Percentiles rank a stretch among this genome's conserved stretches.
Evolutionary conservation across 2,888 invertebrate species (phyloP).

Genomic region (Synergus laeviventris): DNA sequence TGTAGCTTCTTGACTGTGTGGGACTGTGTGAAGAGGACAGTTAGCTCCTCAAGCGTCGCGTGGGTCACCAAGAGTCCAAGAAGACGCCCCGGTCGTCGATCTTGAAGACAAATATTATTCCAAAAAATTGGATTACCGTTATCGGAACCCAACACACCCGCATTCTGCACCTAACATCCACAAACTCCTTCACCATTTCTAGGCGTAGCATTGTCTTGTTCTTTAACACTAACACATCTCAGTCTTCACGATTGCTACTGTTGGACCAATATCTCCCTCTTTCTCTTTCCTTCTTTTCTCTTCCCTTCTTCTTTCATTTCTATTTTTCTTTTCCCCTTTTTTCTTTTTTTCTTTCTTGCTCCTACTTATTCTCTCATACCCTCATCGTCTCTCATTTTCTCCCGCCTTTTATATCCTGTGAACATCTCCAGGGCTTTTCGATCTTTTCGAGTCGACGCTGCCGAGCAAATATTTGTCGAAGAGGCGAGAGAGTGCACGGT

Average conservation of each 20-base stretch:
- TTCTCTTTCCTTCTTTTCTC: neutral
- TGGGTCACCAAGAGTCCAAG: constrained; percentile 6
- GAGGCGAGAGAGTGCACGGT: constrained; percentile 48
- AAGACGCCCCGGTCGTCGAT: constrained; percentile 64
- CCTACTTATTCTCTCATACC: constrained; percentile 28
- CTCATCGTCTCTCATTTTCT: constrained; percentile 20
- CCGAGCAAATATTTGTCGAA: constrained; percentile 64
- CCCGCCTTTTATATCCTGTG: constrained; percentile 42
- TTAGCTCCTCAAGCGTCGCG: neutral
- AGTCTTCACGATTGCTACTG: constrained; percentile 35
- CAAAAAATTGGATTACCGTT: constrained; percentile 75
- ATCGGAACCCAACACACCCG: constrained; percentile 67
- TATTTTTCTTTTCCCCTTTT: constrained; percentile 37
- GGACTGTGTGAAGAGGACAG: neutral
- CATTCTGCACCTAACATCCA: constrained; percentile 43
- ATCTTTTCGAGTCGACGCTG: constrained; percentile 56
- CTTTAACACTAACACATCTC: constrained; percentile 42
- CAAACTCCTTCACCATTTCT: neutral
- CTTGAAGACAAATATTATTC: constrained; percentile 75
- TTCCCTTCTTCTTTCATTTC: constrained; percentile 20
- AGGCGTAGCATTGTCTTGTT: constrained; percentile 36
- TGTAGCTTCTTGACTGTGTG: neutral
- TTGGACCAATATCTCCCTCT: constrained; percentile 43
- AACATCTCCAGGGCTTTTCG: constrained; percentile 53
- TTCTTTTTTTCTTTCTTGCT: neutral